These are phyloP conservation scores for Bombus balteatus DNA, from an alignment of 1,140 invertebrate species.

Conservation along the genomic window DNA sequence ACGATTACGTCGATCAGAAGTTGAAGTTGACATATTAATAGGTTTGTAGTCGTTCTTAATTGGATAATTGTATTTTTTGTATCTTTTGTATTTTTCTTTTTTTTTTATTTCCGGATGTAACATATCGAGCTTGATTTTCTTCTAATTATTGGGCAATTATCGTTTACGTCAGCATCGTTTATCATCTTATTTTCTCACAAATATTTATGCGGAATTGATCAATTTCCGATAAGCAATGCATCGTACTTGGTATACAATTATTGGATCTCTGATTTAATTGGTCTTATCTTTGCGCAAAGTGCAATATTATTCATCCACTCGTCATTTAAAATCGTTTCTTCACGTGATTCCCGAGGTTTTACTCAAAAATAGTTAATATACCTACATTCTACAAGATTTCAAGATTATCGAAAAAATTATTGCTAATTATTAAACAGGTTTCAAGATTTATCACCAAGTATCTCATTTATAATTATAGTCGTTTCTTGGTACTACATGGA, in stretches of 20 bases:
- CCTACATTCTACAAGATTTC: not conserved
- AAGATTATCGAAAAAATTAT: not conserved
- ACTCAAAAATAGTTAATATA: not conserved
- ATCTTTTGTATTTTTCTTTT: no score
- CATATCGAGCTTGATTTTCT: not conserved
- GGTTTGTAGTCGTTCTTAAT: not conserved
- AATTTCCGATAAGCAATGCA: not conserved
- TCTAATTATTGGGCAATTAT: not conserved
- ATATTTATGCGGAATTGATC: not conserved
- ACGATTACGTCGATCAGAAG: no score
- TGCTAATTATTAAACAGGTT: not conserved
- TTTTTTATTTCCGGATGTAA: not conserved
- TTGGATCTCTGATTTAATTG: not conserved
- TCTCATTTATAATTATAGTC: not conserved
- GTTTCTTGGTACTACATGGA: not conserved
- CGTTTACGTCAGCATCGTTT: constrained; percentile 2
- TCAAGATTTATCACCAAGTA: not conserved
- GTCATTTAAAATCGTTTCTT: not conserved
- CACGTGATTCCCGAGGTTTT: not conserved
- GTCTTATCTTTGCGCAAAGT: not conserved
- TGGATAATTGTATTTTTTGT: not conserved
- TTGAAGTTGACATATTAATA: no score
- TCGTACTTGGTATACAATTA: not conserved
- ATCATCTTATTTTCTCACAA: not conserved
- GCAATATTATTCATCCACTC: not conserved